Conservation (phyloP, 2,113 vertebrate species). For the Dromas ardeola region DNA sequence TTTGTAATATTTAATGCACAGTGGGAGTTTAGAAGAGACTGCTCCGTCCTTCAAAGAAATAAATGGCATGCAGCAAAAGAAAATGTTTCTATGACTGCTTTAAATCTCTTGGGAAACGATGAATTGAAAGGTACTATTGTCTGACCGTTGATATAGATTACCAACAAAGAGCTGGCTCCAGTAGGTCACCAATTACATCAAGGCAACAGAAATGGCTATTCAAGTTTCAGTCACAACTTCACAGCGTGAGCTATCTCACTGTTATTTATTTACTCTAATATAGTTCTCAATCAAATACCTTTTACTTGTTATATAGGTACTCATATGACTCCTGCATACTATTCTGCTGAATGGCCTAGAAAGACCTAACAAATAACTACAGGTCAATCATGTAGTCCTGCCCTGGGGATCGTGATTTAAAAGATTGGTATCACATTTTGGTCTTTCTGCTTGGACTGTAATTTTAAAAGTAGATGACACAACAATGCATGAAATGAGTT, state of each 20-base stretch:
- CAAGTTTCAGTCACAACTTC: conserved; percentile 56
- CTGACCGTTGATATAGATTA: conserved; percentile 30
- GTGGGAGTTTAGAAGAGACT: conserved; percentile 29
- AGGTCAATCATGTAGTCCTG: conserved; percentile 39
- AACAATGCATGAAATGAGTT: conserved; percentile 65
- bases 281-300: conserved; percentile 63
- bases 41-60: conserved; percentile 28
- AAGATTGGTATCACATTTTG: conserved; percentile 13
- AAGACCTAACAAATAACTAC: conserved; percentile 46
- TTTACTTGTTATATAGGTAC: conserved; percentile 24
- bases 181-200: conserved; percentile 54
- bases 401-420: conserved; percentile 22
- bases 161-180: conserved; percentile 44
- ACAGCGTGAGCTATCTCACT: not conserved
- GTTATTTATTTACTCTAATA: conserved; percentile 69
- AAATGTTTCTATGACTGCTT: conserved; percentile 60
- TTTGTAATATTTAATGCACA: conserved; percentile 60
- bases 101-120: conserved; percentile 56
- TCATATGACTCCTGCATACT: conserved; percentile 33
- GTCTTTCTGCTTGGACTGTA: conserved; percentile 38
- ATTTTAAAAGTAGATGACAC: conserved; percentile 60
- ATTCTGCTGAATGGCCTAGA: conserved; percentile 13
- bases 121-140: conserved; percentile 33
- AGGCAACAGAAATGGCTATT: conserved; percentile 42
- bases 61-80: not conserved